Evolutionary conservation across 2,888 invertebrate species (phyloP), one percentile per base, ranked within the genome.

Genomic region (Tortricodes alternella): DNA sequence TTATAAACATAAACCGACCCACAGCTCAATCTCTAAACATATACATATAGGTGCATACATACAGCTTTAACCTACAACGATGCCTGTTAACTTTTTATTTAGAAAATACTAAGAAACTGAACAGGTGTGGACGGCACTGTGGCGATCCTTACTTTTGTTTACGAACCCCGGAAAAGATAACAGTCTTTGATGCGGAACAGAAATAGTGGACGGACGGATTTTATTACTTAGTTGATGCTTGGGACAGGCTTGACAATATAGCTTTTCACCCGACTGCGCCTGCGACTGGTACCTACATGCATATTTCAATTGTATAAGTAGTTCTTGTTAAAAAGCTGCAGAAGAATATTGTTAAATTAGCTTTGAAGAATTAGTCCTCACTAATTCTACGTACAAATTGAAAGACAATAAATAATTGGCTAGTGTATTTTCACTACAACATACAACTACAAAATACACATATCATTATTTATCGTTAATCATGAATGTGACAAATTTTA

Each of bases 41-140:
- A 29, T n/a, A 29, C 11, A 11, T n/a, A 2, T 29, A 3, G 2
- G 2, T n/a, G 2, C n/a, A 1, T n/a, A 29, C n/a, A 9, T 4
- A 15, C 9, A 3, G 9, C 23, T 18, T 18, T 51, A 24, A 51
- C 51, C 51, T 24, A 51, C 43, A 51, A 9, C 35, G 29, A 29
- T 5, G 29, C 5, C 11, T 27, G 34, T 43, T 19, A 24, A 51
- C 23, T 41, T 51, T 34, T 41, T 34, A 24, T 11, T 15, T 23
- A 29, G 7, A 21, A 41, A 21, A 44, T 52, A 81, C 82, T 53
- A 24, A 66, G 80, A 83, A 83, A 62, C 34, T 21, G 27, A 71
- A 66, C 84, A 83, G 84, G 81, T 84, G 84, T 63, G 48, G 58
- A 49, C 72, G 65, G 49, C 62, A 27, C 56, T 58, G 48, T 15